Evolutionary conservation across 2,113 vertebrate species (phyloP), one percentile per base, ranked within the genome.

Genomic region (Crotalus helleri): DNA sequence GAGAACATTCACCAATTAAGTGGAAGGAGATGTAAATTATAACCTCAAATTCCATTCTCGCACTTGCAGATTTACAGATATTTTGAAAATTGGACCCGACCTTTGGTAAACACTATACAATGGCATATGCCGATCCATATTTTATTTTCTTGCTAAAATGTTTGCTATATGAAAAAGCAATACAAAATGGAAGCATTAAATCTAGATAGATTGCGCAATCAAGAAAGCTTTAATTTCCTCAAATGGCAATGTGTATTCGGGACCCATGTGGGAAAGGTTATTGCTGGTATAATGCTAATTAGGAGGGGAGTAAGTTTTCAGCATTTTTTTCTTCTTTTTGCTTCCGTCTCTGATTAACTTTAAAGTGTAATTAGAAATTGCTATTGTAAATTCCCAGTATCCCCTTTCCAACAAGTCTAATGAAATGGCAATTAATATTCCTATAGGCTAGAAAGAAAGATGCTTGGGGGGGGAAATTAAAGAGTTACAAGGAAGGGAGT

Each of bases 351-450:
- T 61, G 89, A 88, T 69, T 94, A 93, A 90, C 86, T 95, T 92
- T 94, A 92, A 95, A 0, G 1, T 54, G 44, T 90, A 69, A 87
- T 64, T 96, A 88, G 94, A 95, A 93, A 94, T 94, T 88, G 87
- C 0, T 0, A 39, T 94, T 93, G 95, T 91, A 93, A 92, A 94
- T 96, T 93, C 93, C 87, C 39, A 94, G 0, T 3, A 29, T 95
- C 95, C 59, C 85, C 44, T 91, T 95, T 89, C 74, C 94, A 69
- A 5, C 0, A 0, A 94, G 94, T 89, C 26, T 53, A 96, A 95
- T 94, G 92, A 95, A 97, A 94, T 69, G 26, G 90, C 94, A 94
- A 95, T 96, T 96, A 95, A 91, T 94, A 92, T 74, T 95, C 91
- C 81, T 86, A 58, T 64, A 29, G 61, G 74, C 53, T 91, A 57